Evolutionary conservation across 2,113 vertebrate genomes (phyloP).

Genomic region (Hylia prasina): DNA sequence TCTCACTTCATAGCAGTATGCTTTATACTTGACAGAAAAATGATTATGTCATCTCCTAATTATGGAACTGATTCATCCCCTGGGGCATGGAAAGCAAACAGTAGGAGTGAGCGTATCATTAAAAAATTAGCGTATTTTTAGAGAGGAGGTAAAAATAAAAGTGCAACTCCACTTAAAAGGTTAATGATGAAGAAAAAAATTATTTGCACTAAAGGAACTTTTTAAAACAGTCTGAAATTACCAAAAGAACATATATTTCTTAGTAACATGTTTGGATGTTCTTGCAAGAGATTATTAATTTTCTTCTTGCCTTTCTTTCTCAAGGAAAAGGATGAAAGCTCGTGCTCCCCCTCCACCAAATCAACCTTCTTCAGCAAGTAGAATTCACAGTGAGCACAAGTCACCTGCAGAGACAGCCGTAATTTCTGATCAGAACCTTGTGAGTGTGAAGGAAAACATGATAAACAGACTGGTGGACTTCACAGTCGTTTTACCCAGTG

Average conservation of each 20-base stretch:
- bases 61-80: conserved; percentile 8
- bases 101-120: not conserved
- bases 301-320: not conserved
- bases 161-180: not conserved
- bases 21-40: not conserved
- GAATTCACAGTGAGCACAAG: conserved; percentile 55
- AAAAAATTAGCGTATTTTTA: not conserved
- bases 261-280: not conserved
- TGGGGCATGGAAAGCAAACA: not conserved
- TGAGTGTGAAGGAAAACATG: conserved; percentile 78
- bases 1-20: not conserved
- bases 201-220: not conserved
- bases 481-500: conserved; percentile 77
- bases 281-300: not conserved
- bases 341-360: conserved; percentile 81
- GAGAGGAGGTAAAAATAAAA: conserved; percentile 6
- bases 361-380: conserved; percentile 69
- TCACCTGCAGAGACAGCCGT: conserved; percentile 52
- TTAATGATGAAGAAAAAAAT: not conserved
- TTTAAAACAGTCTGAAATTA: not conserved
- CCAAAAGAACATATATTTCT: not conserved
- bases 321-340: conserved; percentile 87
- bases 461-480: conserved; percentile 72
- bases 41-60: conserved; percentile 10
- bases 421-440: conserved; percentile 65